These are phyloP conservation scores for Alfaro cultratus DNA, from an alignment of 2,797 vertebrate species.

Conservation along the genomic window DNA sequence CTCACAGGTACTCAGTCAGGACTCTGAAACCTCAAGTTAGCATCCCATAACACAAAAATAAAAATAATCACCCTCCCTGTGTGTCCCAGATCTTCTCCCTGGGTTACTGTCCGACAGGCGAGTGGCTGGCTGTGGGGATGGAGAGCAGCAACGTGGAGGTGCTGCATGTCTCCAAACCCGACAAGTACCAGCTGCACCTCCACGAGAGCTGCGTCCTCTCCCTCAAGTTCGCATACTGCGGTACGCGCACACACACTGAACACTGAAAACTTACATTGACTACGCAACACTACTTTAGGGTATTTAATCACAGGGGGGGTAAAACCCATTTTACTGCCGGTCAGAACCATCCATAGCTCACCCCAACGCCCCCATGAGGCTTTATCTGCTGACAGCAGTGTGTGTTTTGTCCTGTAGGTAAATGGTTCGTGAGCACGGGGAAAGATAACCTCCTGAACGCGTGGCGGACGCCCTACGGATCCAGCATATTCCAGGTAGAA, in stretches of 20 bases:
- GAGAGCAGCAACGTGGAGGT: constrained; percentile 83
- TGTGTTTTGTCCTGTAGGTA: constrained; percentile 72
- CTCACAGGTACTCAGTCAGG: constrained; percentile 63
- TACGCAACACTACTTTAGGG: constrained; percentile 37
- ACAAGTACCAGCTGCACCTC: constrained; percentile 83
- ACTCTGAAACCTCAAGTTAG: neutral
- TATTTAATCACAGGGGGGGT: constrained; percentile 43
- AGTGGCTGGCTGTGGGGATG: constrained; percentile 79
- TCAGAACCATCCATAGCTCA: constrained; percentile 41
- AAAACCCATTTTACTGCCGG: constrained; percentile 52
- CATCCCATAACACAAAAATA: neutral
- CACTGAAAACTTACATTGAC: constrained; percentile 11
- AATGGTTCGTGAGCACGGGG: constrained; percentile 84
- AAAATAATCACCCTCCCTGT: neutral
- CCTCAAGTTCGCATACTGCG: constrained; percentile 85
- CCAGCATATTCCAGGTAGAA: constrained; percentile 82
- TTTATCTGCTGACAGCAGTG: constrained; percentile 54
- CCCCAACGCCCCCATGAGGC: constrained; percentile 27
- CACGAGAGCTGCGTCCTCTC: constrained; percentile 84
- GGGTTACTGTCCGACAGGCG: constrained; percentile 79
- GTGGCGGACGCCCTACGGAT: constrained; percentile 87
- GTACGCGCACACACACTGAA: constrained; percentile 64
- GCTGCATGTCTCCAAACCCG: constrained; percentile 79
- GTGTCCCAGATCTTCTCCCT: constrained; percentile 74
- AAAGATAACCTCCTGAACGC: constrained; percentile 89